Conservation (phyloP, 2,113 vertebrate genomes). For the Danio rerio region GRCz12tu NC_133195.1:40849001-40849500, state of each 20-base stretch:
- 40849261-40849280: slow-evolving; percentile 3
- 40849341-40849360: not conserved
- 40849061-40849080: not conserved
- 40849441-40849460: slow-evolving; percentile 7
- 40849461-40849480: not conserved
- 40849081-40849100: slow-evolving; percentile 14
- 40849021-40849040: not conserved
- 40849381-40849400: slow-evolving; percentile 4
- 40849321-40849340: slow-evolving; percentile 18
- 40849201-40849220: slow-evolving; percentile 12
- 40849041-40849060: slow-evolving; percentile 18
- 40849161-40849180: slow-evolving; percentile 18
- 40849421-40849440: not conserved
- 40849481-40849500: not conserved
- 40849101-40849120: slow-evolving; percentile 7
- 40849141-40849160: slow-evolving; percentile 8
- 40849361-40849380: not conserved
- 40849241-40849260: slow-evolving; percentile 29
- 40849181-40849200: slow-evolving; percentile 24
- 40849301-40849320: not conserved
- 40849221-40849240: slow-evolving; percentile 18
- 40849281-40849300: not conserved
- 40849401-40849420: slow-evolving; percentile 2
- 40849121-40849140: not conserved
- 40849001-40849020: no score